Evolutionary conservation across 2,888 invertebrate species (phyloP), one percentile per base, ranked within the genome.

Genomic region (Diaprepes abbreviatus): DNA sequence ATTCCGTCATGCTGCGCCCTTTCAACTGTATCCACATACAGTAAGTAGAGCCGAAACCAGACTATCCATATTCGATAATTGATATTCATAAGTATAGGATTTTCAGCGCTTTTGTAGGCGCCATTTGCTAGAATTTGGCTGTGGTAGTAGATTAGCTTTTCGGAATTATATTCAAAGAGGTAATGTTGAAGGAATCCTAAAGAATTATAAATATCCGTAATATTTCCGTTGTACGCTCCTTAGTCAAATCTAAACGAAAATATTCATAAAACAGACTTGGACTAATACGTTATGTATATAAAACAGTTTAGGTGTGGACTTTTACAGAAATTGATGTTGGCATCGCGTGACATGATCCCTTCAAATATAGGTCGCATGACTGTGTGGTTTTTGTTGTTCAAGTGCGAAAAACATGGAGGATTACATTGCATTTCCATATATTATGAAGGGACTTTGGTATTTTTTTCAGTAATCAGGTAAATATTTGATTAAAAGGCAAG

Each of bases 251-350:
- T 12, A 48, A 48, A 48, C 48, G 12, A 12, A 28, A 48, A 28
- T 24, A 48, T 48, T 48, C 48, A 48, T 48, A 48, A 14, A 28
- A 12, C 3, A 48, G 12, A 14, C 48, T 14, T 1, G 1, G 48
- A 28, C 5, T 48, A 48, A 52, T 62, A 50, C 52, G 36, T 52
- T 52, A 40, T 63, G 35, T 64, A 64, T 55, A 64, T 55, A 31
- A 45, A 33, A 38, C 31, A 21, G 45, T 35, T 50, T 28, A 59
- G 67, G 67, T 67, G 67, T 55, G 67, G 67, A 67, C 54, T 63
- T 67, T 67, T 59, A 67, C 60, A 55, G 33, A 62, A 67, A 67
- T 67, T 67, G 55, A 67, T 67, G 60, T 55, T 31, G 67, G 38
- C 62, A 54, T 67, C 67, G 67, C 67, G 67, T 67, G 67, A 43